These are phyloP conservation scores for Ashinkailepas kermadecensis DNA, from an alignment of 2,888 invertebrate genomes.

Conservation along the genomic window DNA sequence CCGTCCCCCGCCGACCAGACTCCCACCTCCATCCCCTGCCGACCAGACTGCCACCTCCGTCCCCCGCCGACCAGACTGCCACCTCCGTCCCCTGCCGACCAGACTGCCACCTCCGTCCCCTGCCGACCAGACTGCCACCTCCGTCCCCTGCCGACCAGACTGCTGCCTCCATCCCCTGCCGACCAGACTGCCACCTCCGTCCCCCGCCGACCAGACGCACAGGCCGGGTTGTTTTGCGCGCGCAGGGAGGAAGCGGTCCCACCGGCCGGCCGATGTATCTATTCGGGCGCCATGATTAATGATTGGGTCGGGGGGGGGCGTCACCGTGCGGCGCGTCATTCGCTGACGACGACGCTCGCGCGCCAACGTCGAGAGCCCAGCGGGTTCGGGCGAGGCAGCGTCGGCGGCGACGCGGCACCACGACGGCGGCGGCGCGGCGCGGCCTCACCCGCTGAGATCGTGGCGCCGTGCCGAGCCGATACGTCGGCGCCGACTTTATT, in stretches of 20 bases:
- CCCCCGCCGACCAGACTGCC: no score
- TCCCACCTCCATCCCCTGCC: no score
- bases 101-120: no score
- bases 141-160: no score
- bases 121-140: no score
- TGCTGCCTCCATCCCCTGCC: no score
- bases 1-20: no score
- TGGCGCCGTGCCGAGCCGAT: neutral
- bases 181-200: no score
- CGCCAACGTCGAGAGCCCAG: neutral
- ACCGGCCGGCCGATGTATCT: conserved; percentile 15
- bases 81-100: no score
- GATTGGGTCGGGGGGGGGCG: neutral
- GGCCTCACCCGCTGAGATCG: neutral
- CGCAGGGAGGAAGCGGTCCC: neutral
- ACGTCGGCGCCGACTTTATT: neutral
- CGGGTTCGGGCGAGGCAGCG: neutral
- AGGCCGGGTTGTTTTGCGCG: conserved; percentile 2
- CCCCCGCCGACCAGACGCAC: neutral
- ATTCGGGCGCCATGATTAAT: conserved; percentile 21
- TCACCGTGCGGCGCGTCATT: neutral
- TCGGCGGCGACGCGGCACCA: neutral
- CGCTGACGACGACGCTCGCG: neutral
- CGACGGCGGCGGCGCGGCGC: neutral
- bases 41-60: no score